Evolutionary conservation across 2,113 vertebrate genomes (phyloP).

Genomic region (Microcebus jonahi): DNA sequence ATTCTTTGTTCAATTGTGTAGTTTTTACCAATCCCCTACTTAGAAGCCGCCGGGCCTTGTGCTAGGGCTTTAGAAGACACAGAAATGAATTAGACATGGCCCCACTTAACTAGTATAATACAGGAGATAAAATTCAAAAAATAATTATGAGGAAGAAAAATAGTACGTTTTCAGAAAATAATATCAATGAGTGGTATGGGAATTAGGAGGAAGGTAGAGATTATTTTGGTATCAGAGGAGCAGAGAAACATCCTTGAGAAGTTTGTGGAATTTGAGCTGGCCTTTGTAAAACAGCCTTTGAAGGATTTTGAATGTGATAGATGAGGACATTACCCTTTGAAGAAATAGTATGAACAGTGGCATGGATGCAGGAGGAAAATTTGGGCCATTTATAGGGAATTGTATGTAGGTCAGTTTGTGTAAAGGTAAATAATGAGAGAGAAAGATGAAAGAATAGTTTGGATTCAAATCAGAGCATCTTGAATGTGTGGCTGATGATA

Average conservation of each 20-base stretch:
- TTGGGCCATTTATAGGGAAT: not conserved
- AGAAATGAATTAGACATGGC: conserved; percentile 13
- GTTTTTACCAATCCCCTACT: not conserved
- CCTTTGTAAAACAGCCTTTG: not conserved
- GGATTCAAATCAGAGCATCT: not conserved
- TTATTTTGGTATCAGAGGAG: not conserved
- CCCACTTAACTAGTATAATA: not conserved
- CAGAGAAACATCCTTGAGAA: not conserved
- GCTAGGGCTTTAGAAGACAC: not conserved
- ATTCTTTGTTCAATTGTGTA: not conserved
- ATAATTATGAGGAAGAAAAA: not conserved
- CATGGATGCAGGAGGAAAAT: not conserved
- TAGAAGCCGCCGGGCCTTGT: not conserved
- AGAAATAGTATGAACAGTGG: not conserved
- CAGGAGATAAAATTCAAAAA: not conserved
- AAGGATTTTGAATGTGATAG: not conserved
- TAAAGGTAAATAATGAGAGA: not conserved
- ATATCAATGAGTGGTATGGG: not conserved
- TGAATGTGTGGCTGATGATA: not conserved
- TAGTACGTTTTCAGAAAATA: not conserved
- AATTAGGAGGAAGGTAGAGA: not conserved
- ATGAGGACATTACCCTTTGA: not conserved
- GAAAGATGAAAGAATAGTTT: not conserved
- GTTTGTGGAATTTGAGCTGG: not conserved
- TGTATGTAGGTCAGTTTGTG: not conserved